phyloP scores from a whole-genome alignment of 1,140 invertebrate genomes.

The Neuroterus valhalla region DNA sequence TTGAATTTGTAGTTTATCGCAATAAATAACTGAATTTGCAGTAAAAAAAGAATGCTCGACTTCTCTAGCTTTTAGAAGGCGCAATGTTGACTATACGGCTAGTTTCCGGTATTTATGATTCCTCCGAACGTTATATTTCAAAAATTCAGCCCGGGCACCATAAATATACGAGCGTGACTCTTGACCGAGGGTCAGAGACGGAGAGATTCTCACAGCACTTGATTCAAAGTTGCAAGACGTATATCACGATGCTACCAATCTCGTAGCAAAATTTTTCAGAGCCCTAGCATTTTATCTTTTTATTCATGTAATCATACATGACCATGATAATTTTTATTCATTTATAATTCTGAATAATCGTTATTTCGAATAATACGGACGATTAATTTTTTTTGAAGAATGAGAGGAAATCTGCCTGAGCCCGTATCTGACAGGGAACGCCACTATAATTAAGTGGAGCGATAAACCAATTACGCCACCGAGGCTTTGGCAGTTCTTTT shows the following conservation, averaged over 20 bases:
- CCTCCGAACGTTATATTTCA: conserved; percentile 42
- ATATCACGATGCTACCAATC: not conserved
- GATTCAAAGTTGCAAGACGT: not conserved
- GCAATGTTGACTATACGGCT: not conserved
- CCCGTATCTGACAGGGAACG: too few species aligned
- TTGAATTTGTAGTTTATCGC: too few species aligned
- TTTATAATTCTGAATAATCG: not conserved
- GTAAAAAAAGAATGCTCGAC: not conserved
- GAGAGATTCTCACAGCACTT: not conserved
- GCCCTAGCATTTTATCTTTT: not conserved
- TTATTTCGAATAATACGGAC: too few species aligned
- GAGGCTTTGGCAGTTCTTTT: too few species aligned
- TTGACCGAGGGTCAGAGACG: conserved; percentile 52
- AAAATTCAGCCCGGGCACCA: conserved; percentile 49
- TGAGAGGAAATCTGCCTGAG: too few species aligned
- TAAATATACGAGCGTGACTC: conserved; percentile 49
- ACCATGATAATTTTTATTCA: too few species aligned
- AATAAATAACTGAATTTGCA: too few species aligned
- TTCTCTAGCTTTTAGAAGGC: not conserved
- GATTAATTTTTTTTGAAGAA: too few species aligned
- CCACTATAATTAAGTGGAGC: too few species aligned
- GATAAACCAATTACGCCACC: too few species aligned
- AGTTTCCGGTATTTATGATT: conserved; percentile 4
- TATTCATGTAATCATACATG: not conserved
- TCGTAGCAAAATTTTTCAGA: not conserved